Percentiles rank a stretch among this genome's conserved stretches.
These are phyloP conservation scores for Glossosoma conforme DNA, from an alignment of 1,140 invertebrate species.

Conservation along the genomic window DNA sequence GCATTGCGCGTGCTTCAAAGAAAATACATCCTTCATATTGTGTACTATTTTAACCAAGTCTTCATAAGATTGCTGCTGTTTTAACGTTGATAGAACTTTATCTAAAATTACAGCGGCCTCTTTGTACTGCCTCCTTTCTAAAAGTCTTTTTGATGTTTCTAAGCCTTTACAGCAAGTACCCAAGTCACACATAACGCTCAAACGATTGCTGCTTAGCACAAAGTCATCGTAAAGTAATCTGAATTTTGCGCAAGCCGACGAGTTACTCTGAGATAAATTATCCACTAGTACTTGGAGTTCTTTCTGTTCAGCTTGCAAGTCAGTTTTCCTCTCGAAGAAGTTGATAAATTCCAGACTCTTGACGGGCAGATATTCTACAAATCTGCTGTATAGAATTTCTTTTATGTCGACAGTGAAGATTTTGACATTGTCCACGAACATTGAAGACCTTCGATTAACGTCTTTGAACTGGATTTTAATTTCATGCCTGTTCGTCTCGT, in stretches of 20 bases:
- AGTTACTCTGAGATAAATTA: slow-evolving; percentile 6
- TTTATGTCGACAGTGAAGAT: slow-evolving; percentile 15
- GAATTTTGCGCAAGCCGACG: slow-evolving; percentile 6
- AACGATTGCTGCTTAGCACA: slow-evolving; percentile 2
- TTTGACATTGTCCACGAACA: slow-evolving; percentile 18
- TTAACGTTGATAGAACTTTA: slow-evolving; percentile 11
- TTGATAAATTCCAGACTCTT: slow-evolving; percentile 20
- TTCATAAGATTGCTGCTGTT: slow-evolving; percentile 2
- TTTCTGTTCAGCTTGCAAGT: slow-evolving; percentile 8
- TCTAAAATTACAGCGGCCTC: slow-evolving; percentile 14
- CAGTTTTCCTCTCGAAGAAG: slow-evolving; percentile 7
- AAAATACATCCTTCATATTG: slow-evolving; percentile 15
- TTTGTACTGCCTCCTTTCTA: slow-evolving; percentile 14
- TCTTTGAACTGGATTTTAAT: slow-evolving; percentile 19
- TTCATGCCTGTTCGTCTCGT: slow-evolving; percentile 13
- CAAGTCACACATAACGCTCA: slow-evolving; percentile 13
- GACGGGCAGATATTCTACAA: slow-evolving; percentile 14
- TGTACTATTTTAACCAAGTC: slow-evolving; percentile 11
- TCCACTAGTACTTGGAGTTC: slow-evolving; percentile 12
- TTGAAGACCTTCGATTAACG: slow-evolving; percentile 7
- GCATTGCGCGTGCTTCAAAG: slow-evolving; percentile 15
- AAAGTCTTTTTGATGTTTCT: slow-evolving; percentile 11
- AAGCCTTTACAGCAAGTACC: slow-evolving; percentile 8
- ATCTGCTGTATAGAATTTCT: slow-evolving; percentile 14
- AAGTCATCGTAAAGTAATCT: slow-evolving; percentile 15